Percentiles rank a stretch among this genome's conserved stretches.
phyloP scores from a whole-genome alignment of 2,888 invertebrate species.

The Norana najaformis region DNA sequence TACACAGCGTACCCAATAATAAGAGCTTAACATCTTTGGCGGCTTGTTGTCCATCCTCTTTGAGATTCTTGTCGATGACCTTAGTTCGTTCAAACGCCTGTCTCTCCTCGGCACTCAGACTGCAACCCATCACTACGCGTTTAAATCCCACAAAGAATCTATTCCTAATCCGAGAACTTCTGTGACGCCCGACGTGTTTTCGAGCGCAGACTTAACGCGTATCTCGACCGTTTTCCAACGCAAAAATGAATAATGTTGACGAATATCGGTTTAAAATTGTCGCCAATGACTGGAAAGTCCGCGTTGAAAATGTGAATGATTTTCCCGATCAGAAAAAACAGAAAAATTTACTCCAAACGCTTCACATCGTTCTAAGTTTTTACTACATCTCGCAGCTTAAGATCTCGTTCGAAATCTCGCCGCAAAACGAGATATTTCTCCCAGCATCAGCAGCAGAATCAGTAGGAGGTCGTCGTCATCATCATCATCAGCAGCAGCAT shows the following conservation, averaged over 20 bases:
- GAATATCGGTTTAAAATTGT: background rate
- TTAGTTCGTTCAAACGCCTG: constrained; percentile 95
- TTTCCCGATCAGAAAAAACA: background rate
- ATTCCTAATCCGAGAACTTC: background rate
- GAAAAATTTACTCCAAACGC: background rate
- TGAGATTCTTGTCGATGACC: constrained; percentile 94
- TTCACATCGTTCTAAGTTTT: background rate
- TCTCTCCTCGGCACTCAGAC: constrained; percentile 98
- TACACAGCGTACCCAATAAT: constrained; percentile 80
- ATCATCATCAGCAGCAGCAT: background rate
- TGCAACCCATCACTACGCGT: constrained; percentile 84
- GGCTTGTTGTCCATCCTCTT: constrained; percentile 96
- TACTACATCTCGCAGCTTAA: background rate
- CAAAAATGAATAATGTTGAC: background rate
- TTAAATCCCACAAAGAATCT: background rate
- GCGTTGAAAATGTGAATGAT: background rate
- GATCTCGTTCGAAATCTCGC: background rate
- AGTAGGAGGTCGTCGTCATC: background rate
- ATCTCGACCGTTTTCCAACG: background rate
- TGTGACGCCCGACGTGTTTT: background rate
- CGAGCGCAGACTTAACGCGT: background rate
- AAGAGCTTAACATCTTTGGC: constrained; percentile 98
- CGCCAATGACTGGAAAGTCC: background rate
- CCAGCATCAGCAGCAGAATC: background rate
- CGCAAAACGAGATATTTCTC: background rate